Percentiles rank a stretch among this genome's conserved stretches.
These are phyloP conservation scores for Idaea straminata DNA, from an alignment of 2,888 invertebrate genomes.

Conservation along the genomic window DNA sequence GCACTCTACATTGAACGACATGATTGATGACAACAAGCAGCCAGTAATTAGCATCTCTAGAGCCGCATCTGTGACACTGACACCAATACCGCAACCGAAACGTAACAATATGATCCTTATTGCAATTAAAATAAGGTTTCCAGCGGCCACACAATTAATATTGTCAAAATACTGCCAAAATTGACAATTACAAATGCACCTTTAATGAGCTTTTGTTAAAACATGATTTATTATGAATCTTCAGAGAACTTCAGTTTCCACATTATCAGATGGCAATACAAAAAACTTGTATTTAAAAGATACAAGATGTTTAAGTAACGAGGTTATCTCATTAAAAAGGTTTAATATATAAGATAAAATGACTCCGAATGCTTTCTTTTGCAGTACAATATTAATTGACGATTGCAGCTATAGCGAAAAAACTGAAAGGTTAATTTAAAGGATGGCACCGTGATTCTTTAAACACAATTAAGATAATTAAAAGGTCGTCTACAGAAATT, in stretches of 20 bases:
- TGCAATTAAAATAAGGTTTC: conserved; percentile 36
- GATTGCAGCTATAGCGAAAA: conserved; percentile 20
- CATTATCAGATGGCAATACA: conserved; percentile 26
- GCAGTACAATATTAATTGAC: conserved; percentile 22
- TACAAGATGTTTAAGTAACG: conserved; percentile 26
- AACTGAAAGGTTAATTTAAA: conserved; percentile 23
- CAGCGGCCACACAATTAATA: conserved; percentile 35
- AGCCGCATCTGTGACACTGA: conserved; percentile 43
- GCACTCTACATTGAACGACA: conserved; percentile 38
- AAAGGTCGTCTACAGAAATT: conserved; percentile 20
- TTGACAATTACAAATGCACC: conserved; percentile 73
- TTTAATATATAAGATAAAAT: conserved; percentile 22
- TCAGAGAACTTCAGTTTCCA: conserved; percentile 46
- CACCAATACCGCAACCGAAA: conserved; percentile 30
- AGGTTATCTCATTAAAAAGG: conserved; percentile 28
- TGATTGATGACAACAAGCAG: conserved; percentile 60
- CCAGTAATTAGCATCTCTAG: conserved; percentile 64
- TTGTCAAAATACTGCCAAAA: conserved; percentile 51
- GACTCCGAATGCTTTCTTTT: conserved; percentile 18
- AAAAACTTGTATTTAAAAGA: conserved; percentile 26
- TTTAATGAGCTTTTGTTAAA: conserved; percentile 70
- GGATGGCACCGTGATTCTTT: conserved; percentile 25
- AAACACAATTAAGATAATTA: conserved; percentile 22
- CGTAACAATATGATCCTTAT: conserved; percentile 44
- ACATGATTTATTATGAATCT: conserved; percentile 62